Conservation (phyloP, 1,140 invertebrate genomes). For the Drosophila prosaltans region DNA sequence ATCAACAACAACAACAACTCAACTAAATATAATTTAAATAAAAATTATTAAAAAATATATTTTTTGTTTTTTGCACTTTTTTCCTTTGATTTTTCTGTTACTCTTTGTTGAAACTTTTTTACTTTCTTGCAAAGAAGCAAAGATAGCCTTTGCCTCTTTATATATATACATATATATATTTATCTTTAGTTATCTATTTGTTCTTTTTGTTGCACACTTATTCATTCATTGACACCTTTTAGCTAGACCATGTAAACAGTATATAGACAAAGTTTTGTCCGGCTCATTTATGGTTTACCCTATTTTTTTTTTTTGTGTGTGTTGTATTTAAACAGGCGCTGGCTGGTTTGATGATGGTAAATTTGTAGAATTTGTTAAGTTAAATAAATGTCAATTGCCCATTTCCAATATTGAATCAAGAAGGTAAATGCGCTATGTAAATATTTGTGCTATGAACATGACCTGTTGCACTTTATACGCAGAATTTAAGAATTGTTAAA, state of each 20-base stretch:
- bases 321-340: slow-evolving; percentile 35
- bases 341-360: slow-evolving; percentile 37
- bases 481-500: slow-evolving; percentile 29
- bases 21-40: slow-evolving; percentile 81
- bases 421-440: slow-evolving; percentile 62
- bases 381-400: slow-evolving; percentile 66
- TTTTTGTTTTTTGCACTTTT: slow-evolving; percentile 30
- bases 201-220: slow-evolving; percentile 4
- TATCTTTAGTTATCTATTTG: slow-evolving; percentile 26
- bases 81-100: slow-evolving; percentile 28
- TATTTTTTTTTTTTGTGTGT: slow-evolving; percentile 7
- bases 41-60: slow-evolving; percentile 61
- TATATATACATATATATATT: slow-evolving; percentile 6
- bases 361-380: slow-evolving; percentile 11
- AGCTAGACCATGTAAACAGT: too few species aligned
- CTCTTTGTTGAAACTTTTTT: background rate
- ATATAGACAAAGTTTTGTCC: background rate
- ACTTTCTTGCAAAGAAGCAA: too few species aligned
- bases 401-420: slow-evolving; percentile 46
- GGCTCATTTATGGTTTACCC: background rate
- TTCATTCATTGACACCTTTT: too few species aligned
- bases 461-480: slow-evolving; percentile 75
- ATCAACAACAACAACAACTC: slow-evolving; percentile 63
- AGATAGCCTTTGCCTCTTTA: too few species aligned
- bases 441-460: slow-evolving; percentile 68